phyloP scores from a whole-genome alignment of 2,797 vertebrate genomes.

The Nothura maculosa region DNA sequence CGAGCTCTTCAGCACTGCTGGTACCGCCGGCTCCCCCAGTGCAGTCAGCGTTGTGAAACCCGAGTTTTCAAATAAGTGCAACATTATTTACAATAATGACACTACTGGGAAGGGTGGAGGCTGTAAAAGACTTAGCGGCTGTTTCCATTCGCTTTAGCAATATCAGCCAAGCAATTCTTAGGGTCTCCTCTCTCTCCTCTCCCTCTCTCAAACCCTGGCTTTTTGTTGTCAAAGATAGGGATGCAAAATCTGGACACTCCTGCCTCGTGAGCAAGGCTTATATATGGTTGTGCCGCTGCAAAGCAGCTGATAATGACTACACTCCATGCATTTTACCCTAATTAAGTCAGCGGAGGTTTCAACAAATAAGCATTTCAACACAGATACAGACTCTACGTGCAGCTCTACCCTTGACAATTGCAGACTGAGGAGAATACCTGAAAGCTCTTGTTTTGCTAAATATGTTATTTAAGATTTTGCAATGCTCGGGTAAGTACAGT shows the following conservation, averaged over 20 bases:
- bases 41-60: slow-evolving; percentile 20
- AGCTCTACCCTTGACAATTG: slow-evolving; percentile 38
- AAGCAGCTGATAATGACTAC: slow-evolving; percentile 62
- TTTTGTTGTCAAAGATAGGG: slow-evolving; percentile 17
- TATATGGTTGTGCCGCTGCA: slow-evolving; percentile 15
- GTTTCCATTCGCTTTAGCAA: slow-evolving; percentile 27
- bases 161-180: slow-evolving; percentile 17
- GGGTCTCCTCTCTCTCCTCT: not conserved
- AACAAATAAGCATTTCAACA: slow-evolving; percentile 2
- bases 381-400: not conserved
- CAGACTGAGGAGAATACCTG: slow-evolving; percentile 23
- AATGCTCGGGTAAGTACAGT: not conserved
- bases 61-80: slow-evolving; percentile 37
- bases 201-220: not conserved
- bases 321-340: slow-evolving; percentile 51
- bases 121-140: not conserved
- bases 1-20: not conserved
- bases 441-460: slow-evolving; percentile 54
- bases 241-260: slow-evolving; percentile 26
- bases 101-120: slow-evolving; percentile 32
- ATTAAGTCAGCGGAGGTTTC: slow-evolving; percentile 66
- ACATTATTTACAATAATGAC: slow-evolving; percentile 62
- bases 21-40: not conserved
- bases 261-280: slow-evolving; percentile 27
- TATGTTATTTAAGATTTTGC: slow-evolving; percentile 30